Conservation (phyloP, 2,888 invertebrate species). For the Actias luna region DNA sequence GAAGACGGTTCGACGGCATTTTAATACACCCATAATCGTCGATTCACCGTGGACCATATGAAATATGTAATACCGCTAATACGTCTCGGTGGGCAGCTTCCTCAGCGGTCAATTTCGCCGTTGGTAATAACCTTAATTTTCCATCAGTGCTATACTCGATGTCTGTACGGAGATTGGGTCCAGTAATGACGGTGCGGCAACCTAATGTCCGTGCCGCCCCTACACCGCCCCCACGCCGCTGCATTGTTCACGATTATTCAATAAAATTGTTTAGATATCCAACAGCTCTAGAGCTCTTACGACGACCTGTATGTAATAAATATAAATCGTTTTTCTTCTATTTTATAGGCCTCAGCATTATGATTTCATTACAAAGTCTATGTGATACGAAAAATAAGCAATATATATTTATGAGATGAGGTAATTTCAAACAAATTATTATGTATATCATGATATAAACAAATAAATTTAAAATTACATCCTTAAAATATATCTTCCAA, state of each 20-base stretch:
- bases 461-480: not conserved
- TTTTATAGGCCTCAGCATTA: not conserved
- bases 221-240: slow-evolving; percentile 24
- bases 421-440: not conserved
- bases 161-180: slow-evolving; percentile 71
- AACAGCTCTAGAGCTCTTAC: slow-evolving; percentile 23
- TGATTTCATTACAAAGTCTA: slow-evolving; percentile 1
- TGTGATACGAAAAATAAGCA: not conserved
- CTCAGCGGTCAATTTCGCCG: slow-evolving; percentile 80
- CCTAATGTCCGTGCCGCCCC: slow-evolving; percentile 46
- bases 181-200: slow-evolving; percentile 67
- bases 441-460: not conserved
- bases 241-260: slow-evolving; percentile 58
- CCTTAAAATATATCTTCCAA: not conserved
- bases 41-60: slow-evolving; percentile 72
- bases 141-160: slow-evolving; percentile 69
- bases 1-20: slow-evolving; percentile 68
- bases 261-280: slow-evolving; percentile 49
- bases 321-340: slow-evolving; percentile 4
- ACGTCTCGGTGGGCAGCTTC: slow-evolving; percentile 76
- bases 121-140: slow-evolving; percentile 78
- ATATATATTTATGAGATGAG: not conserved
- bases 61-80: slow-evolving; percentile 79
- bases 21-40: slow-evolving; percentile 77
- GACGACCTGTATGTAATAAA: slow-evolving; percentile 19